Percentiles rank a stretch among this genome's conserved stretches.
Conservation (phyloP, 2,797 vertebrate genomes). For the Ibycter americanus region DNA sequence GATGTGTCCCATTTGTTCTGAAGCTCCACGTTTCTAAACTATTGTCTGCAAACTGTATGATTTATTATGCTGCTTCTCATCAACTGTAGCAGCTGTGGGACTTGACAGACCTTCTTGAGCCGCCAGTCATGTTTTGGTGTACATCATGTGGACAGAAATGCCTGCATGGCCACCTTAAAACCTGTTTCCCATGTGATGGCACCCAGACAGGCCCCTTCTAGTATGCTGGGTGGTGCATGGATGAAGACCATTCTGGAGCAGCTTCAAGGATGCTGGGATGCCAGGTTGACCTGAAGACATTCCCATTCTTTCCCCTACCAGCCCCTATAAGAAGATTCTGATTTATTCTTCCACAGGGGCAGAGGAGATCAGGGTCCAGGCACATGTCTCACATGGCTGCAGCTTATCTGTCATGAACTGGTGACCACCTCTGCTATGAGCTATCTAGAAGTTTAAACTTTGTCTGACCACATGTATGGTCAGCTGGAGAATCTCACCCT, state of each 20-base stretch:
- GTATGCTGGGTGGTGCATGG: not conserved
- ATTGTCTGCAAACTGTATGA: not conserved
- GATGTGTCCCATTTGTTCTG: not conserved
- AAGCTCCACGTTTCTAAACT: accelerated
- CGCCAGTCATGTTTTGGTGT: not conserved
- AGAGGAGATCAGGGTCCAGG: not conserved
- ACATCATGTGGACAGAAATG: not conserved
- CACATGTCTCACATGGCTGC: not conserved
- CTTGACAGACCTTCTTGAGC: not conserved
- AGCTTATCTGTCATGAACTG: not conserved
- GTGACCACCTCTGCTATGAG: not conserved
- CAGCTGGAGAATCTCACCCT: not conserved
- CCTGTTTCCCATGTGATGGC: not conserved
- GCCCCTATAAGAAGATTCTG: not conserved
- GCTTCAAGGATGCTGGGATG: not conserved
- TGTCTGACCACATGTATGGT: not conserved
- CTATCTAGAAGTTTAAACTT: not conserved
- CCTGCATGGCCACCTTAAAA: not conserved
- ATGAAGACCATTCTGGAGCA: not conserved
- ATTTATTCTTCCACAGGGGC: not conserved
- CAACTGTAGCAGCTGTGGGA: not conserved
- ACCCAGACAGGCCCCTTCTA: not conserved
- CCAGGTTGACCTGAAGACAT: not conserved
- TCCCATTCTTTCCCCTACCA: not conserved
- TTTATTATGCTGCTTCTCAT: not conserved